Conservation (phyloP, 2,797 vertebrate genomes). For the Buceros bicornis region DNA sequence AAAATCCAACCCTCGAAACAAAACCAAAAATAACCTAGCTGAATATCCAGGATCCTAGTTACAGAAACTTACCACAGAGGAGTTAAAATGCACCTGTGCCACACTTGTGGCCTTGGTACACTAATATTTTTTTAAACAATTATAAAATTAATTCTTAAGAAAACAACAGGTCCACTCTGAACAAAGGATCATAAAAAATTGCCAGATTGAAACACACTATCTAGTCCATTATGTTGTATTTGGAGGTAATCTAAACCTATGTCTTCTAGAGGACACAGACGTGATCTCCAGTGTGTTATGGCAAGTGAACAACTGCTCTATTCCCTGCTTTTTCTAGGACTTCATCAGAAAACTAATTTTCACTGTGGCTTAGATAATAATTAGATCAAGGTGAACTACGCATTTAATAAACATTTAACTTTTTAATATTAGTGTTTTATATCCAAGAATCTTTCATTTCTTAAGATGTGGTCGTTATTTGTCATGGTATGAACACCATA, state of each 20-base stretch:
- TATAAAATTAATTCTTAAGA: slow-evolving; percentile 55
- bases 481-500: neutral
- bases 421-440: neutral
- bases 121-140: slow-evolving; percentile 48
- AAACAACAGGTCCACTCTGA: slow-evolving; percentile 48
- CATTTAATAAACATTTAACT: neutral
- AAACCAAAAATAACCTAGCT: neutral
- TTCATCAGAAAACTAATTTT: neutral
- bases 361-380: neutral
- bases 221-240: neutral
- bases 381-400: neutral
- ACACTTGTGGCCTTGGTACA: slow-evolving; percentile 38
- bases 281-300: neutral
- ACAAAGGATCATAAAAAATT: slow-evolving; percentile 23
- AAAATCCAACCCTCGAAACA: neutral
- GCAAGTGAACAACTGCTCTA: neutral
- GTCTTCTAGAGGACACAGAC: neutral
- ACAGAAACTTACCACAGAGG: slow-evolving; percentile 10
- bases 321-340: neutral
- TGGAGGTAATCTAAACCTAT: neutral
- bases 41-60: slow-evolving; percentile 18
- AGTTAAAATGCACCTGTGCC: slow-evolving; percentile 58
- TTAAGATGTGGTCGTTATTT: neutral
- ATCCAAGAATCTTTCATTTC: neutral
- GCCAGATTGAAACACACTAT: neutral